A percentile compares a stretch with the other conserved stretches of the same genome.
These are phyloP conservation scores for Falco cherrug DNA, from an alignment of 2,797 vertebrate genomes.

Conservation along the genomic window DNA sequence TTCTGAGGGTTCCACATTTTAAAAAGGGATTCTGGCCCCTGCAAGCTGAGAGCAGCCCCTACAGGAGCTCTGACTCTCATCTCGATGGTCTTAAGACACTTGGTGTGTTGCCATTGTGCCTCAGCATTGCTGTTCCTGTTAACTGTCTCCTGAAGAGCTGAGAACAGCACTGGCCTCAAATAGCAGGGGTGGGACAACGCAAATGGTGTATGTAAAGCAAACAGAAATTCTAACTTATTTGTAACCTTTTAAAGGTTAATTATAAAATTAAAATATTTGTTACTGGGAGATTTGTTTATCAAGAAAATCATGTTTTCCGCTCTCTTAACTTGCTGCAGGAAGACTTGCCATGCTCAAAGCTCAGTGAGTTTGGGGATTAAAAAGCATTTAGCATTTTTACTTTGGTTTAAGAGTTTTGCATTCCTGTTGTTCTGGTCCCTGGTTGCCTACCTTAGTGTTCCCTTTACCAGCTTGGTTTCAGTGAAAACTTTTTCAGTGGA, in stretches of 20 bases:
- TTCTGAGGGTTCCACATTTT: not conserved
- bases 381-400: not conserved
- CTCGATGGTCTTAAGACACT: not conserved
- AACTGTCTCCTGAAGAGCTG: not conserved
- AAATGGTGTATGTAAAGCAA: not conserved
- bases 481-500: not conserved
- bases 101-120: fast-evolving
- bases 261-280: not conserved
- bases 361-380: not conserved
- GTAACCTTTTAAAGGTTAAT: not conserved
- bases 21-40: not conserved
- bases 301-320: not conserved
- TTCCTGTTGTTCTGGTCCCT: not conserved
- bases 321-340: not conserved
- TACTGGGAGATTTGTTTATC: not conserved
- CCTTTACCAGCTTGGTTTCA: not conserved
- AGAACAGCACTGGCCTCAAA: not conserved
- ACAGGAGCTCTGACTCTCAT: not conserved
- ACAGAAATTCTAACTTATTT: not conserved
- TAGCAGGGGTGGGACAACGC: not conserved
- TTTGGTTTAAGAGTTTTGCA: not conserved
- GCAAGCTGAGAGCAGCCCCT: not conserved
- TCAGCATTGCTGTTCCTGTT: not conserved
- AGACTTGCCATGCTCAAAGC: not conserved
- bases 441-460: not conserved